Evolutionary conservation across 1,140 invertebrate species (phyloP).

Genomic region (Drosophila virilis): DNA sequence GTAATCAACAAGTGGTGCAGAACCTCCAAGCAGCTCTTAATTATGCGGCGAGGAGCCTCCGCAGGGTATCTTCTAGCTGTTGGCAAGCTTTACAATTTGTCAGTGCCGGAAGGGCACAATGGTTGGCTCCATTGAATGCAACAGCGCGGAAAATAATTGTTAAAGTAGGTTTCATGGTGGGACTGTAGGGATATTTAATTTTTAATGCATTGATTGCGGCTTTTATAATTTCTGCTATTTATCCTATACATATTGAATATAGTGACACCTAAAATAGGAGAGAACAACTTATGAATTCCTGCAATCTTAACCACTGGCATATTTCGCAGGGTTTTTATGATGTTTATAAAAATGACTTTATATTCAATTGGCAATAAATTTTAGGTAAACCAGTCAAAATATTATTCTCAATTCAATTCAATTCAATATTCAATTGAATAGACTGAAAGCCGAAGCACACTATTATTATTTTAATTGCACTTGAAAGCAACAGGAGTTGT

Average conservation of each 20-base stretch:
- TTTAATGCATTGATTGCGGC: neutral
- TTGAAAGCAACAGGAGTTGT: no score
- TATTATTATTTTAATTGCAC: no score
- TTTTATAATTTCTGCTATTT: neutral
- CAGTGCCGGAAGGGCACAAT: constrained; percentile 13
- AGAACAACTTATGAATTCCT: no score
- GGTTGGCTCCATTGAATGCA: constrained; percentile 23
- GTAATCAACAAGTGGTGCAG: constrained; percentile 48
- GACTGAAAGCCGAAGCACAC: no score
- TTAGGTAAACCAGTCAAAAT: no score
- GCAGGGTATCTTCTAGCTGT: constrained; percentile 47
- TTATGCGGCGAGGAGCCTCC: constrained; percentile 53
- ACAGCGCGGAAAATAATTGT: constrained; percentile 63
- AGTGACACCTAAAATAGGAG: no score
- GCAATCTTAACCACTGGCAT: no score
- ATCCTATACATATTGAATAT: neutral
- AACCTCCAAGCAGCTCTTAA: constrained; percentile 63
- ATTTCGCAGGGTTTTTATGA: no score
- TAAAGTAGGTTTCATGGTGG: constrained; percentile 15
- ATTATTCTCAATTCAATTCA: no score
- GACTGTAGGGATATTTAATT: neutral
- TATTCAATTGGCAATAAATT: no score
- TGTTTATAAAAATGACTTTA: no score
- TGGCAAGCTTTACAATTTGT: constrained; percentile 49
- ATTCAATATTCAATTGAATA: no score